phyloP scores from a whole-genome alignment of 2,113 vertebrate species.

The Gallinago jamesoni region DNA sequence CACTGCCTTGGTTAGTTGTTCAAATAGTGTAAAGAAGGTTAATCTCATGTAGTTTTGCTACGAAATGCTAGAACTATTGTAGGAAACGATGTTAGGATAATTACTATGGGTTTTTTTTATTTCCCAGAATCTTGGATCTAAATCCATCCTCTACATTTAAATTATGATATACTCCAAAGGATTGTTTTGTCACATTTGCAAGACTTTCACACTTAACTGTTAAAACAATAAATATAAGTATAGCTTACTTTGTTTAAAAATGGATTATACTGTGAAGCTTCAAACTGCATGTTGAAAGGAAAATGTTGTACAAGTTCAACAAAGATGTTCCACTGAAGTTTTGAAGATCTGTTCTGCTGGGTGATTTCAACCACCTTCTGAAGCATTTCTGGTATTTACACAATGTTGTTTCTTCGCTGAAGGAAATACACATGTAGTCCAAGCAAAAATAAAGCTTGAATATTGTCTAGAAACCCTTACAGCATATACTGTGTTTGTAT shows the following conservation, averaged over 20 bases:
- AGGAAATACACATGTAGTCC: accelerated
- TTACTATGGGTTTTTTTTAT: not conserved
- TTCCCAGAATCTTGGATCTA: not conserved
- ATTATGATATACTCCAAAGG: not conserved
- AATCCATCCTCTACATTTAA: not conserved
- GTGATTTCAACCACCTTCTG: not conserved
- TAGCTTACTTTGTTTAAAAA: not conserved
- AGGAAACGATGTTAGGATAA: not conserved
- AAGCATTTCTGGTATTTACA: not conserved
- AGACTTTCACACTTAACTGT: not conserved
- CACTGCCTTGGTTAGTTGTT: not conserved
- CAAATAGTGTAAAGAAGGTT: not conserved
- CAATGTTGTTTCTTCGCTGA: not conserved
- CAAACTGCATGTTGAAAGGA: not conserved
- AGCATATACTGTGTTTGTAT: not conserved
- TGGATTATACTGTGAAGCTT: not conserved
- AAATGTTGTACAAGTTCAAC: not conserved
- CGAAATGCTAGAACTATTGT: not conserved
- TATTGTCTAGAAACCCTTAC: not conserved
- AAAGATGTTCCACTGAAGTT: not conserved
- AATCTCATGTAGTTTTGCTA: not conserved
- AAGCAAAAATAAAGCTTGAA: not conserved
- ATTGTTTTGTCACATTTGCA: not conserved
- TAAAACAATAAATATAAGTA: not conserved
- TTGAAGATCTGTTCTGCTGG: not conserved